A percentile compares a stretch with the other conserved stretches of the same genome.
Evolutionary conservation across 2,113 vertebrate genomes (phyloP).

Genomic region (Piaya cayana): DNA sequence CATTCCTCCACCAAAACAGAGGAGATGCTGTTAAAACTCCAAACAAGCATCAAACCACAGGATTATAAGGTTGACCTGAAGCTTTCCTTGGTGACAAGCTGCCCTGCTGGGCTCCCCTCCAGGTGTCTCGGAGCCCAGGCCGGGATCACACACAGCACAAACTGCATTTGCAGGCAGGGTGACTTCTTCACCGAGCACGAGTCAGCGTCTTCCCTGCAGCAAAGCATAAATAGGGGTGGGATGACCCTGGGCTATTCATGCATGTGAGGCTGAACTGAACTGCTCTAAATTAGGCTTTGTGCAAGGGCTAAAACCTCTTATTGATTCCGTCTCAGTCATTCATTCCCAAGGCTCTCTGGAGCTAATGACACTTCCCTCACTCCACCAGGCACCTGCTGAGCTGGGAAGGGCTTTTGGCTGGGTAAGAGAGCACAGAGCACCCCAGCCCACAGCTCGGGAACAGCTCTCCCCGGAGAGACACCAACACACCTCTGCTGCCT

Average conservation of each 20-base stretch:
- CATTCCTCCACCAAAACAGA: neutral
- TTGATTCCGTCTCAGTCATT: neutral
- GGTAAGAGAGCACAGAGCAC: neutral
- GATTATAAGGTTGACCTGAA: neutral
- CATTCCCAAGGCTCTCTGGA: neutral
- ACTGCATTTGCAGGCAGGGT: neutral
- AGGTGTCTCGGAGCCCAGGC: neutral
- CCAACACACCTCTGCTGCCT: neutral
- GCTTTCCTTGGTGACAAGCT: neutral
- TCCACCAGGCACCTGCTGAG: neutral
- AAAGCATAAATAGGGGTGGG: neutral
- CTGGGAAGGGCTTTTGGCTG: neutral
- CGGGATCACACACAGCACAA: neutral
- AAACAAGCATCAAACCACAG: neutral
- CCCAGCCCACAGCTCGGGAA: neutral
- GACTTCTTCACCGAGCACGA: neutral
- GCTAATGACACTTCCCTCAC: neutral
- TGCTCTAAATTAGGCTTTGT: neutral
- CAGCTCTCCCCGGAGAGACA: neutral
- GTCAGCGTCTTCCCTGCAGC: neutral
- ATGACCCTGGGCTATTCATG: neutral
- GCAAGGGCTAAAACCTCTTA: neutral
- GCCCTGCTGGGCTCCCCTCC: neutral
- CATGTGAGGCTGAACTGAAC: neutral
- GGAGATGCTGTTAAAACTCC: neutral